Conservation (phyloP, 1,140 invertebrate species). For the Chionoecetes opilio region DNA sequence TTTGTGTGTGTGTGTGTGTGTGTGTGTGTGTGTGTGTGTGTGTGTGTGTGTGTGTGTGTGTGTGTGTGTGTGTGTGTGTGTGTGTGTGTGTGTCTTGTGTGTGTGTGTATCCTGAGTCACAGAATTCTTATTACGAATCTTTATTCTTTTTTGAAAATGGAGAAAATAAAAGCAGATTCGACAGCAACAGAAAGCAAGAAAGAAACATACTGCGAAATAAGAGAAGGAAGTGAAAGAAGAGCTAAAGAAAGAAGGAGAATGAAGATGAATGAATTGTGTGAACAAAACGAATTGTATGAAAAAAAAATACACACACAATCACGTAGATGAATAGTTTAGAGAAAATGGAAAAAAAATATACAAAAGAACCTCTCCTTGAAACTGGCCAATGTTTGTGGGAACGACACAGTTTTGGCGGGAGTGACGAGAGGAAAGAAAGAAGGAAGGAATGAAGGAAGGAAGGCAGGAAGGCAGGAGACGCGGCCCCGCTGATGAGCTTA, state of each 20-base stretch:
- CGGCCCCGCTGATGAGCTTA: neutral
- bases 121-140: no score
- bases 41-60: constrained; percentile 15
- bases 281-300: no score
- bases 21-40: constrained; percentile 27
- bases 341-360: neutral
- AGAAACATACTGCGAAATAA: no score
- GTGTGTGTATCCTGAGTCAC: no score
- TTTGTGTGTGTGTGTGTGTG: neutral
- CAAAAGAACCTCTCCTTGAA: neutral
- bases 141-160: neutral
- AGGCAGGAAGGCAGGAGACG: neutral
- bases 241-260: neutral
- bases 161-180: neutral
- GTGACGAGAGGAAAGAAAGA: neutral
- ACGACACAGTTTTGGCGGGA: neutral
- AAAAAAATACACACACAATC: neutral
- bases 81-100: no score
- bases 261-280: neutral
- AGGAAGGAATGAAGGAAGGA: no score
- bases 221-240: neutral
- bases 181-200: no score
- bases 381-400: neutral
- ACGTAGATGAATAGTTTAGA: neutral
- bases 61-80: neutral